Evolutionary conservation across 2,888 invertebrate genomes (phyloP).

Genomic region (Eristalis arbustorum): DNA sequence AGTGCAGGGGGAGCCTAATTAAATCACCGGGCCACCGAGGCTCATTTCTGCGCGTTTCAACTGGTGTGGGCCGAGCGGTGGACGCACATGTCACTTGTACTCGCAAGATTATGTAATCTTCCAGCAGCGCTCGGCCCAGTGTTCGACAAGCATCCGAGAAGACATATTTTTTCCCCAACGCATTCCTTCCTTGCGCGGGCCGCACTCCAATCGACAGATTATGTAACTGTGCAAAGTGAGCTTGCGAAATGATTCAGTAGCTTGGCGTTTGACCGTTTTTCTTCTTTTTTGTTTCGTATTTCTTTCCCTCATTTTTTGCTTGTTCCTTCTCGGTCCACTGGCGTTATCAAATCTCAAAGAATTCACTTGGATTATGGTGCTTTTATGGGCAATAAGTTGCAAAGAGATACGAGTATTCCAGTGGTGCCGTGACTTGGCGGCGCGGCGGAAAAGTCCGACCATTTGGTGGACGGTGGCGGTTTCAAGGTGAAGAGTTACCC

Average conservation of each 20-base stretch:
- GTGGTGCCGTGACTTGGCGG: slow-evolving; percentile 10
- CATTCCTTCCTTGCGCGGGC: slow-evolving; percentile 14
- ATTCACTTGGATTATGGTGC: slow-evolving; percentile 21
- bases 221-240: slow-evolving; percentile 4
- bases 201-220: slow-evolving; percentile 1
- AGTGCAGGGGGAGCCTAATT: slow-evolving; percentile 50
- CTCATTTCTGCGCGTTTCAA: slow-evolving; percentile 41
- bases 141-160: slow-evolving; percentile 23
- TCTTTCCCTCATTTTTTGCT: background rate
- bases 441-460: background rate
- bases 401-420: background rate
- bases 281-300: background rate
- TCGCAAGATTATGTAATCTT: slow-evolving; percentile 50
- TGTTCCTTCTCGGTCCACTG: background rate
- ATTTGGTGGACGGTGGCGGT: slow-evolving; percentile 5
- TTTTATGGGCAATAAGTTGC: slow-evolving; percentile 35
- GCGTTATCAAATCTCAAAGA: slow-evolving; percentile 41
- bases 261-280: background rate
- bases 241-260: slow-evolving; percentile 43
- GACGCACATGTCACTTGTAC: slow-evolving; percentile 31
- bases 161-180: slow-evolving; percentile 31
- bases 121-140: background rate
- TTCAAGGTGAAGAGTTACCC: slow-evolving; percentile 16
- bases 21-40: slow-evolving; percentile 44
- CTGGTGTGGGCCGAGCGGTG: background rate